phyloP scores from a whole-genome alignment of 2,113 vertebrate species.

The Spilogale gracilis region DNA sequence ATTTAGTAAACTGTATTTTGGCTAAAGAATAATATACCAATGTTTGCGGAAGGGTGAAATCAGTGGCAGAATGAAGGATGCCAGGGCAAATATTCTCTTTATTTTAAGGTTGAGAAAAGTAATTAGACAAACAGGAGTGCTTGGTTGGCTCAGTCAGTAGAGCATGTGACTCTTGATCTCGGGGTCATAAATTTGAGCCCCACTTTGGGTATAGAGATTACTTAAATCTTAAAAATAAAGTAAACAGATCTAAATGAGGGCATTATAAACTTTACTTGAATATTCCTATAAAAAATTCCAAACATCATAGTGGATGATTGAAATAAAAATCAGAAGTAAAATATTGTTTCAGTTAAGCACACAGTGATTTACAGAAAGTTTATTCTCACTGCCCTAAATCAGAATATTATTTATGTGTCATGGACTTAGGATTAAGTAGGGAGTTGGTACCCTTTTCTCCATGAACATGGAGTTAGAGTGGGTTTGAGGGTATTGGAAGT shows the following conservation, averaged over 20 bases:
- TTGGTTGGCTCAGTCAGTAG: not conserved
- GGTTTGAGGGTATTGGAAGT: not conserved
- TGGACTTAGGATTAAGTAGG: not conserved
- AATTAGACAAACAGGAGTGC: not conserved
- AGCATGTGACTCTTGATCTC: not conserved
- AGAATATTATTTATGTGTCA: not conserved
- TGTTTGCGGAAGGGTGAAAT: not conserved
- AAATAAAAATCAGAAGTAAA: not conserved
- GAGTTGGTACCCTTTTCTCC: not conserved
- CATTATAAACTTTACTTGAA: not conserved
- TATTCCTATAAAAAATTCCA: constrained; percentile 76
- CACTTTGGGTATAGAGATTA: not conserved
- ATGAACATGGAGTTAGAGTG: not conserved
- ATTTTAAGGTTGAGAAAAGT: not conserved
- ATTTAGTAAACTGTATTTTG: not conserved
- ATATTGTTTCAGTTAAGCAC: not conserved
- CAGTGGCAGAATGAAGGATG: not conserved
- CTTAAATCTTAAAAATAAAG: not conserved
- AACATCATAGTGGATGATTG: constrained; percentile 73
- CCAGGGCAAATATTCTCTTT: not conserved
- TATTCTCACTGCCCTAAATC: not conserved
- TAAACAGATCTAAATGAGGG: not conserved
- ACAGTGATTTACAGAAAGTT: no score
- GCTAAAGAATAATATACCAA: not conserved
- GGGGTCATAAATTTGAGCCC: not conserved